These are phyloP conservation scores for Silurus meridionalis DNA, from an alignment of 2,113 vertebrate genomes.

Conservation along the genomic window DNA sequence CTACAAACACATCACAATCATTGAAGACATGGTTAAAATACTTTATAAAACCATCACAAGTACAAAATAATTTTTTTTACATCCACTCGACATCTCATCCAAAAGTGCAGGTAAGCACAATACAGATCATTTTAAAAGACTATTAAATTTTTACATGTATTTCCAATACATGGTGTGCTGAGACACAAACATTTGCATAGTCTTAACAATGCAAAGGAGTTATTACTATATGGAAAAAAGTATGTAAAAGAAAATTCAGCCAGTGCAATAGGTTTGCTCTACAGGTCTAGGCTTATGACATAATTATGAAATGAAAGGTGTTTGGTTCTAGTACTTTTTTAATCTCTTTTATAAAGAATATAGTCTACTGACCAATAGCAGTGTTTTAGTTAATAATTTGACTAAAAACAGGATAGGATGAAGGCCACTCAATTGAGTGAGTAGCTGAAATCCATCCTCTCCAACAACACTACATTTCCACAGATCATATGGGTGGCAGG, in stretches of 20 bases:
- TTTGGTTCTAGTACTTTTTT: not conserved
- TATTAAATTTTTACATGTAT: not conserved
- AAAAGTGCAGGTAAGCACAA: not conserved
- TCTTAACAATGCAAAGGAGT: not conserved
- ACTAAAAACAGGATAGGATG: not conserved
- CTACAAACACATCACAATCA: not conserved
- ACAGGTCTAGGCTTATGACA: not conserved
- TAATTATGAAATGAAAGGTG: not conserved
- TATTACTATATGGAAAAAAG: not conserved
- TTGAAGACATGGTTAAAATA: not conserved
- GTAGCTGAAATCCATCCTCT: constrained; percentile 15
- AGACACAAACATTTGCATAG: not conserved
- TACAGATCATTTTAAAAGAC: not conserved
- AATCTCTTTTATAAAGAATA: not conserved
- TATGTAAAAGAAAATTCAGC: not conserved
- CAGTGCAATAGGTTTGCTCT: not conserved
- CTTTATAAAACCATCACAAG: not conserved
- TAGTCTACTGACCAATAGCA: not conserved
- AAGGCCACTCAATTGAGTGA: constrained; percentile 1
- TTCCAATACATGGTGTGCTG: not conserved
- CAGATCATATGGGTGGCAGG: constrained; percentile 4
- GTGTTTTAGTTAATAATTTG: constrained; percentile 15
- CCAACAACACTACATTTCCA: not conserved
- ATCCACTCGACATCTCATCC: not conserved
- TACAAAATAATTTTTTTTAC: not conserved